Evolutionary conservation across 2,113 vertebrate species (phyloP), one percentile per base, ranked within the genome.

Genomic region (Pseudonaja textilis): DNA sequence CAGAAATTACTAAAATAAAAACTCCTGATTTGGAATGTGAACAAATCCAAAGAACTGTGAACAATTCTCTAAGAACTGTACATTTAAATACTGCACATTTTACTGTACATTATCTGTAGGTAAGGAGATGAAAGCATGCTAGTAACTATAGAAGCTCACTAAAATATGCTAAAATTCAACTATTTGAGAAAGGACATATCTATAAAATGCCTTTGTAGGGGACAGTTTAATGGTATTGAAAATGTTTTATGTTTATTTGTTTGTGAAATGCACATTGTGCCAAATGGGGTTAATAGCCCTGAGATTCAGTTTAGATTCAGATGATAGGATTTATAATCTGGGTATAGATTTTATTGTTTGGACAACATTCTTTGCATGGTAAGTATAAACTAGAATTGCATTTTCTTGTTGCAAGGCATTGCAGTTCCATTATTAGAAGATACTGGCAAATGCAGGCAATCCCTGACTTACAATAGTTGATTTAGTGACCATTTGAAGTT

Each of bases 41-140:
- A 90, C n/a, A 29, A 20, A 81, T 89, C 57, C 87, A 89, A 52
- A 81, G 59, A 88, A 85, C 29, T 93, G n/a, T 85, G 74, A 39
- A 39, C 22, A 52, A 39, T 55, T 93, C 25, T 26, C 34, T 59
- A 23, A n/a, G 12, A 52, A 9, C 18, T 81, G 22, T 47, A 61
- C 55, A 52, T 18, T 61, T 90, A 50, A 87, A 90, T 52, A 39
- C 14, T 90, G 57, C 42, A 90, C 64, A 64, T 87, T 54, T 16
- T 5, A 57, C 12, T 85, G 26, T 89, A 42, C 8, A 50, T 85
- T 61, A 34, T 57, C 3, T 42, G 45, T 20, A 90, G n/a, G n/a
- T 61, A 86, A 22, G 47, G 59, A 29, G 29, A 52, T 90, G 42
- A 90, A 85, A 54, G 42, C 91, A 57, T 50, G 88, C 87, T 39